A percentile compares a stretch with the other conserved stretches of the same genome.
phyloP scores from a whole-genome alignment of 2,888 invertebrate genomes.

The Cylindroiulus punctatus region DNA sequence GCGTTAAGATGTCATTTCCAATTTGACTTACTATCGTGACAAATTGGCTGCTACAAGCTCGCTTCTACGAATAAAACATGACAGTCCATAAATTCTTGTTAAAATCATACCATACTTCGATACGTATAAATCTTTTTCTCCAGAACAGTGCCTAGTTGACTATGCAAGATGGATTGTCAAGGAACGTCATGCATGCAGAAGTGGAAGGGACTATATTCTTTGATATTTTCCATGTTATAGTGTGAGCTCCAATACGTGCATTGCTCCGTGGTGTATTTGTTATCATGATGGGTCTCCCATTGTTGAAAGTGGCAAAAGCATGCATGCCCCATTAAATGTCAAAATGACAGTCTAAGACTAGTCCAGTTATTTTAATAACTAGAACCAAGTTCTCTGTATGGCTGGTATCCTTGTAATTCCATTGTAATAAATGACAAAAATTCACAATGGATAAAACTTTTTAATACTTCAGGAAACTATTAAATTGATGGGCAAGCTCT shows the following conservation, averaged over 20 bases:
- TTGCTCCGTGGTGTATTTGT: not conserved
- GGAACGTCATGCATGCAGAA: no score
- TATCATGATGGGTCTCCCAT: not conserved
- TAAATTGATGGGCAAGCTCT: not conserved
- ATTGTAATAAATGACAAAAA: not conserved
- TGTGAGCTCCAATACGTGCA: not conserved
- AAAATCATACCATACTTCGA: not conserved
- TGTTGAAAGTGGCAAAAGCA: conserved; percentile 1
- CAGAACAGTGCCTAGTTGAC: not conserved
- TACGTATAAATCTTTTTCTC: not conserved
- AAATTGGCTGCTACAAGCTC: conserved; percentile 10
- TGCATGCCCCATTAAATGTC: not conserved
- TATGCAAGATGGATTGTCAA: not conserved
- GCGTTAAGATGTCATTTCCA: not conserved
- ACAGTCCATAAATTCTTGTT: conserved; percentile 6
- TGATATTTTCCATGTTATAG: not conserved
- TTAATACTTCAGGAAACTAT: not conserved
- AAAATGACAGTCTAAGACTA: not conserved
- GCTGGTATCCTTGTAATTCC: not conserved
- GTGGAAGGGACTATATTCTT: not conserved
- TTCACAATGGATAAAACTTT: not conserved
- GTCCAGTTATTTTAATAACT: not conserved
- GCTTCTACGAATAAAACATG: not conserved
- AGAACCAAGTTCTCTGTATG: no score
- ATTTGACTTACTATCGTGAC: not conserved